Percentiles rank a stretch among this genome's conserved stretches.
Conservation (phyloP, 2,797 vertebrate species). For the Girardinus metallicus region DNA sequence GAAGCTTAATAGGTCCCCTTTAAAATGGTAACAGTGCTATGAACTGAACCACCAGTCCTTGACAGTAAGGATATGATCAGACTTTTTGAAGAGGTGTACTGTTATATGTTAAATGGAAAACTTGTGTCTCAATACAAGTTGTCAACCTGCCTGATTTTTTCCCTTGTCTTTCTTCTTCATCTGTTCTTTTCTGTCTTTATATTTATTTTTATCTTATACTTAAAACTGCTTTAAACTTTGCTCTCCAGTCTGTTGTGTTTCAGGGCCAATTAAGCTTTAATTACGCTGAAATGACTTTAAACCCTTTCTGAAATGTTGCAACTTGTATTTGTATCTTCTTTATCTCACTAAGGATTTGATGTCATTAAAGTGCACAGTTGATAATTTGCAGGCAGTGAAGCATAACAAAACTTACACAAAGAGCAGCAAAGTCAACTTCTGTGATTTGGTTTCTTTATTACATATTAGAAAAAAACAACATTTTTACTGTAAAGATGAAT, state of each 20-base stretch:
- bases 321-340: neutral
- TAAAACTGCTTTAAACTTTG: neutral
- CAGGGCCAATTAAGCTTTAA: neutral
- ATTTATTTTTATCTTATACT: neutral
- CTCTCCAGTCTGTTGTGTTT: neutral
- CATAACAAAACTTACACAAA: neutral
- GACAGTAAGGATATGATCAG: neutral
- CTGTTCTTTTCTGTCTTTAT: neutral
- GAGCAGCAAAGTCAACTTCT: neutral
- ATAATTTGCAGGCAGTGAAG: neutral
- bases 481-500: constrained; percentile 10
- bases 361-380: neutral
- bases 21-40: neutral
- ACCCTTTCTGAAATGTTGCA: neutral
- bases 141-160: neutral
- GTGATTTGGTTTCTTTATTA: constrained; percentile 32
- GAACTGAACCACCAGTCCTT: neutral
- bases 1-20: neutral
- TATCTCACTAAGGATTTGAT: neutral
- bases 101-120: neutral
- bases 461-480: constrained; percentile 33
- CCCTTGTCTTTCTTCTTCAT: neutral
- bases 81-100: neutral
- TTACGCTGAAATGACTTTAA: neutral
- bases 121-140: neutral